Evolutionary conservation across 2,797 vertebrate genomes (phyloP).

Genomic region (Pseudochirops corinnae): DNA sequence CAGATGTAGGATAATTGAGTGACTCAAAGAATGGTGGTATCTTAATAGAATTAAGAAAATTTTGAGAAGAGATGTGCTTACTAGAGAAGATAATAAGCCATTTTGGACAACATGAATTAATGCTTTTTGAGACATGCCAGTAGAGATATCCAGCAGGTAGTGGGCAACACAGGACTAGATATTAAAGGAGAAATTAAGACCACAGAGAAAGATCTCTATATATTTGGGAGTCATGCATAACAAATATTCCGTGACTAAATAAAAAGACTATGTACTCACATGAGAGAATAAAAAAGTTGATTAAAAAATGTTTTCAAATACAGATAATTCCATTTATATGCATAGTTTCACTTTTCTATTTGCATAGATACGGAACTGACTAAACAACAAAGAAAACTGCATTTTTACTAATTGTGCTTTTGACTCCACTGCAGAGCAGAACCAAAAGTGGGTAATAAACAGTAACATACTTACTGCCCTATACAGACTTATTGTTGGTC

Average conservation of each 20-base stretch:
- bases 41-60: background rate
- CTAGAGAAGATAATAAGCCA: background rate
- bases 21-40: background rate
- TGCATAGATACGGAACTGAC: background rate
- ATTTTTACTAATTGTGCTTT: conserved; percentile 29
- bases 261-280: background rate
- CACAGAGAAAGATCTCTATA: background rate
- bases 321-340: background rate
- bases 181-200: background rate
- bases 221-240: background rate
- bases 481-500: background rate
- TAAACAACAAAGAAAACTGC: background rate
- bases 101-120: background rate
- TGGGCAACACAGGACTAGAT: background rate
- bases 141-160: background rate
- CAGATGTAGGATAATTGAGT: background rate
- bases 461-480: background rate
- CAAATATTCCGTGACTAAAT: background rate
- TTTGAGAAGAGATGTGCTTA: background rate
- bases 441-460: conserved; percentile 42
- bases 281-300: background rate
- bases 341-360: background rate
- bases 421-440: conserved; percentile 18
- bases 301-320: background rate
- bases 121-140: background rate